Percentiles rank a stretch among this genome's conserved stretches.
Conservation (phyloP, 2,797 vertebrate species). For the Phaenicophaeus curvirostris region DNA sequence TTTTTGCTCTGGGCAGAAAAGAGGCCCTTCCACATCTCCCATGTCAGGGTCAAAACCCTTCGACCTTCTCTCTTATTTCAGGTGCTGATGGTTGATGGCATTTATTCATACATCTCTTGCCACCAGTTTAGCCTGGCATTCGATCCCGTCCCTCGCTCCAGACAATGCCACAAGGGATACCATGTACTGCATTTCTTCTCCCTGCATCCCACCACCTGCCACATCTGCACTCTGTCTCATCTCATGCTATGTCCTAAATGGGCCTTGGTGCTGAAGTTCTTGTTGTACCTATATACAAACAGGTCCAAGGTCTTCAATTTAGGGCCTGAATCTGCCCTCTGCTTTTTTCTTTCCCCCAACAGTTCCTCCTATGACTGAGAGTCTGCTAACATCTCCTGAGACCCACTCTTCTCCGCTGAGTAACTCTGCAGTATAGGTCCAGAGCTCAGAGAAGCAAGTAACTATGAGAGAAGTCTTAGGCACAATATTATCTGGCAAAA, state of each 20-base stretch:
- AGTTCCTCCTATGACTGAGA: neutral
- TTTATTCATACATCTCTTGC: neutral
- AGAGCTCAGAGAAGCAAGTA: neutral
- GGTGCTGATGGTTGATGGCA: neutral
- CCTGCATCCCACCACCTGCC: neutral
- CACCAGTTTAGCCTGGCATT: neutral
- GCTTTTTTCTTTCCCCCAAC: neutral
- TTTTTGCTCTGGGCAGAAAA: neutral
- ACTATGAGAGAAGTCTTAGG: neutral
- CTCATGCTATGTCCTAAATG: neutral
- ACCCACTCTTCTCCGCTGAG: neutral
- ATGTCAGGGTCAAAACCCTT: neutral
- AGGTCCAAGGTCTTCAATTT: neutral
- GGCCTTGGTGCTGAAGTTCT: neutral
- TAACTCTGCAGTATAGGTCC: neutral
- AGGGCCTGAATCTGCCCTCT: neutral
- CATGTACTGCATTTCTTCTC: neutral
- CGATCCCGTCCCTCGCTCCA: neutral
- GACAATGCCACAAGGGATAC: neutral
- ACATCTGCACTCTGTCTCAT: neutral
- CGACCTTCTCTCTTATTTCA: neutral
- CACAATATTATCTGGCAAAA: neutral
- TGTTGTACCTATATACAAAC: neutral
- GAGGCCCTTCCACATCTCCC: neutral
- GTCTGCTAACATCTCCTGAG: neutral